A percentile compares a stretch with the other conserved stretches of the same genome.
Evolutionary conservation across 1,140 invertebrate species (phyloP).

Genomic region (Megalonaias nervosa): DNA sequence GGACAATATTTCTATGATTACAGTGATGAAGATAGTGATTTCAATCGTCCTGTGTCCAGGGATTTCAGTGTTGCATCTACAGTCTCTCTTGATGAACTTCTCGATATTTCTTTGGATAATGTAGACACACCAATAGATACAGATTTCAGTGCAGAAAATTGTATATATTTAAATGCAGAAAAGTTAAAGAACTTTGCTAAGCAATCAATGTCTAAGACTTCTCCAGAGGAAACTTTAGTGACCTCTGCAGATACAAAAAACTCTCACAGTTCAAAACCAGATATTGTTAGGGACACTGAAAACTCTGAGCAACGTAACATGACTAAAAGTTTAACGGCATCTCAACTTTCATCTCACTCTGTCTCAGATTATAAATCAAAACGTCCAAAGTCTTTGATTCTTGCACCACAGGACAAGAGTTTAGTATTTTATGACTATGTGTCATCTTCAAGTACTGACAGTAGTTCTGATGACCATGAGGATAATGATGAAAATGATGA

Average conservation of each 20-base stretch:
- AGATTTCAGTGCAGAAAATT: slow-evolving; percentile 56
- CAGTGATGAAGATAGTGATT: slow-evolving; percentile 65
- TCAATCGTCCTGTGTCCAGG: slow-evolving; percentile 53
- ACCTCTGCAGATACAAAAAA: background rate
- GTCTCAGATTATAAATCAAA: slow-evolving; percentile 33
- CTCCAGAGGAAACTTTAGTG: background rate
- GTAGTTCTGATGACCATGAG: slow-evolving; percentile 19
- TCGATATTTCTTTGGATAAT: slow-evolving; percentile 56
- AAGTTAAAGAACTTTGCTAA: too few relatives aligned
- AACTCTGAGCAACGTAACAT: slow-evolving; percentile 39
- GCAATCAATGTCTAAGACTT: too few relatives aligned
- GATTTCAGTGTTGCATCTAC: slow-evolving; percentile 57
- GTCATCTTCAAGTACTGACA: slow-evolving; percentile 45
- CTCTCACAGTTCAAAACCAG: slow-evolving; percentile 43
- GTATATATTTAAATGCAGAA: slow-evolving; percentile 30
- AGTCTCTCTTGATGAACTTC: slow-evolving; percentile 60
- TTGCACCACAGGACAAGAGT: slow-evolving; percentile 57
- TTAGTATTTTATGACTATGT: slow-evolving; percentile 56
- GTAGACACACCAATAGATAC: slow-evolving; percentile 55
- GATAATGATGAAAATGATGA: slow-evolving; percentile 30
- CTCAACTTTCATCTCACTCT: slow-evolving; percentile 22
- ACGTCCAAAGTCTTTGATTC: slow-evolving; percentile 56
- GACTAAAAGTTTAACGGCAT: slow-evolving; percentile 17
- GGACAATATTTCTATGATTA: slow-evolving; percentile 65
- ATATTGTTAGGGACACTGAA: slow-evolving; percentile 50